These are phyloP conservation scores for Marmota monax DNA, from an alignment of 2,113 vertebrate genomes.

Conservation along the genomic window DNA sequence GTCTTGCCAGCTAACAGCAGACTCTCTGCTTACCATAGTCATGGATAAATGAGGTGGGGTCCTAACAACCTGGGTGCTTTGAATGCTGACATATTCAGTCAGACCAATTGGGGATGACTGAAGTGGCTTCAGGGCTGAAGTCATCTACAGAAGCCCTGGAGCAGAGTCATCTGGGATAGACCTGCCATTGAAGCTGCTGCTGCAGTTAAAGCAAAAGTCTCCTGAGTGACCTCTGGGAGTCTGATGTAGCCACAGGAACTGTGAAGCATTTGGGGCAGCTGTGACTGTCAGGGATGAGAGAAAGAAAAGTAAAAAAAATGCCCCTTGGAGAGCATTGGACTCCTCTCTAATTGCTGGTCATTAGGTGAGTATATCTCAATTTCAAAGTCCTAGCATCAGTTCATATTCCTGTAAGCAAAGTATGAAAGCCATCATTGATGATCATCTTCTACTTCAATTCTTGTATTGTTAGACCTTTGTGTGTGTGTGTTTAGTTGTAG, in stretches of 20 bases:
- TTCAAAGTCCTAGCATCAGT: neutral
- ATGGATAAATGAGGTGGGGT: too few species aligned
- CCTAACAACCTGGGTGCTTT: fast-evolving
- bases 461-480: too few species aligned
- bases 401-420: neutral
- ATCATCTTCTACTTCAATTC: neutral
- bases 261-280: neutral
- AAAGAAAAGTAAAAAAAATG: neutral
- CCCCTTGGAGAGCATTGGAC: too few species aligned
- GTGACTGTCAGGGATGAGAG: neutral
- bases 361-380: neutral
- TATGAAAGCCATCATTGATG: neutral
- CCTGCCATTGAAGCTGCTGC: neutral
- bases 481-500: too few species aligned
- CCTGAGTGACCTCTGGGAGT: neutral
- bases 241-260: neutral
- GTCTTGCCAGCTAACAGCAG: too few species aligned
- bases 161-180: neutral
- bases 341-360: neutral
- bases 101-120: neutral
- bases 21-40: too few species aligned
- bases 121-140: neutral
- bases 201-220: neutral
- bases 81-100: neutral
- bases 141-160: too few species aligned